Evolutionary conservation across 2,797 vertebrate genomes (phyloP), one percentile per base, ranked within the genome.

Genomic region (Enteromius anoplus): DNA sequence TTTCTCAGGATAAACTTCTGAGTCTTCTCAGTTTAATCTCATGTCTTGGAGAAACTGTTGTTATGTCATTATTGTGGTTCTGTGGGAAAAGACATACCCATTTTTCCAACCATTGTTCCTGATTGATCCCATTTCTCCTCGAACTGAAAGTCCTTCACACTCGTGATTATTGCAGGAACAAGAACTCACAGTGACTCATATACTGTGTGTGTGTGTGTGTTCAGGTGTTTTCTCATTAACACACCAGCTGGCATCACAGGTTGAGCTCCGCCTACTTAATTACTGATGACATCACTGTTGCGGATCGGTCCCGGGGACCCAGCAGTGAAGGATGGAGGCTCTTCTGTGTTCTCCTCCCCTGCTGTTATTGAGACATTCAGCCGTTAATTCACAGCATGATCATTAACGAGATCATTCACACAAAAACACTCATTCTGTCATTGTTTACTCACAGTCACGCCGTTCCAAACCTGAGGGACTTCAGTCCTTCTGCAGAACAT

Each of bases 211-310:
- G 47, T 73, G 70, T 26, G 62, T 47, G 69, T 58, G 23, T 80
- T 65, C 11, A 23, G 65, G 73, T 68, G 66, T 81, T 32, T 78
- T 34, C 26, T 49, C 64, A 60, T 66, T 86, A 86, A 87, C 91
- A 89, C 78, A 83, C 81, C 86, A 87, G 84, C 81, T 87, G 86
- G 82, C 70, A 45, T 42, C 60, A 68, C 75, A 83, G 66, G 69
- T 68, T 76, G 66, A 55, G 76, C 73, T 45, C 53, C 77, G 53
- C 64, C 78, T n/a, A 55, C 21, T 55, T 77, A 70, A 76, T 60
- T 79, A 53, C 29, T 75, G 17, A 51, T 68, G 65, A 23, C 72
- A 66, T 83, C 78, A 79, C 69, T 26, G 42, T 53, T 85, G 72
- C 47, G 32, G 34, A 60, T 58, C 49, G 0, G 29, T 55, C 58